Conservation (phyloP, 37 sponge, comb jelly and placozoan species). For the Beroe forskalii region DNA sequence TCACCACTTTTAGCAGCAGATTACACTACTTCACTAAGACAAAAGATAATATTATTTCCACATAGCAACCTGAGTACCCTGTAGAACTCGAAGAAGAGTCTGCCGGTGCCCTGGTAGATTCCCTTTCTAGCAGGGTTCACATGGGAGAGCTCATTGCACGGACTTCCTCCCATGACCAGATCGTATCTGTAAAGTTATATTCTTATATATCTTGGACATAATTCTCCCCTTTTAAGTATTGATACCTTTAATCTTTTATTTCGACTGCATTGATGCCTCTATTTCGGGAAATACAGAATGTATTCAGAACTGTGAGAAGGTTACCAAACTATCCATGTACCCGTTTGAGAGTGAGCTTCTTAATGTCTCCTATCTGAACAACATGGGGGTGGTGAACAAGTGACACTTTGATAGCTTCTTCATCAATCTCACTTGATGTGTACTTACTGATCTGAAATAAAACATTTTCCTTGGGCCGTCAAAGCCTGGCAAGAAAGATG, state of each 20-base stretch:
- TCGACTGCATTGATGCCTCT: no score
- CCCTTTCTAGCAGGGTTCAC: constrained; percentile 91
- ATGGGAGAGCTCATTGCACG: constrained; percentile 90
- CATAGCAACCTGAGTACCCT: constrained; percentile 70
- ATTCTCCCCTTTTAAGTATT: no score
- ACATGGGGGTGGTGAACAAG: constrained; percentile 74
- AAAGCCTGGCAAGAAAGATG: no score
- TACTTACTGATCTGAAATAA: constrained; percentile 78
- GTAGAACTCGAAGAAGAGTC: constrained; percentile 94
- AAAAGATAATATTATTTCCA: no score
- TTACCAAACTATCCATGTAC: no score
- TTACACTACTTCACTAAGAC: no score
- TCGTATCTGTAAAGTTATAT: constrained; percentile 73
- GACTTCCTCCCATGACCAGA: constrained; percentile 92
- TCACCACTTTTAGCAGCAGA: no score
- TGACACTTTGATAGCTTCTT: constrained; percentile 80
- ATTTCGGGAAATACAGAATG: no score
- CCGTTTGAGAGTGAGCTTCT: constrained; percentile 67
- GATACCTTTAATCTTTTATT: no score
- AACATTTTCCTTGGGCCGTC: constrained; percentile 83
- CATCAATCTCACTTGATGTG: constrained; percentile 83
- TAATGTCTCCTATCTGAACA: constrained; percentile 82
- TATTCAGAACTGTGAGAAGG: no score
- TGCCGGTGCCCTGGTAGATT: constrained; percentile 91
- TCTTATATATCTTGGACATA: background rate